Evolutionary conservation across 1,140 invertebrate species (phyloP), one percentile per base, ranked within the genome.

Genomic region (Neuroterus valhalla): DNA sequence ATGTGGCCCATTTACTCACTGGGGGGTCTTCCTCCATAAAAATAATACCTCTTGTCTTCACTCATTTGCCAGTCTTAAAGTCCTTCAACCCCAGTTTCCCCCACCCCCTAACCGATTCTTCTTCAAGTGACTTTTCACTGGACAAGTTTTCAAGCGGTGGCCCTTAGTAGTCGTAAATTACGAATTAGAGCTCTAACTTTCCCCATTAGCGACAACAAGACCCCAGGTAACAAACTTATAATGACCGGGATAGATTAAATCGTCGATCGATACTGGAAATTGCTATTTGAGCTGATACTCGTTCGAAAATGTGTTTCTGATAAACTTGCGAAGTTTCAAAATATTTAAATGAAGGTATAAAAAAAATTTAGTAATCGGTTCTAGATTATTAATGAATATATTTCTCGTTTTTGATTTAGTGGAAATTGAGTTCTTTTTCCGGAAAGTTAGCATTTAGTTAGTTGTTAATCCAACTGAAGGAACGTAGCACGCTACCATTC

Each of bases 11-110:
- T 83, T 83, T 81, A 77, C 76, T 66, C 72, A 68, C 42, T 46
- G 72, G 71, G 78, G 78, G 66, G 69, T 68, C 70, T 62, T 73
- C 67, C 44, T 70, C 74, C 71, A 81, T 84, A 84, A 85, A 85
- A 85, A 85, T 84, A 85, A 85, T 81, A 81, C 82, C 76, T 79
- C 78, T 78, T 81, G 81, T 80, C 83, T 78, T 80, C 72, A 77
- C 80, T 83, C 81, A 82, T 84, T 85, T 81, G 75, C 76, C 69
- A 26, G 21, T 12, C 15, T 52, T 31, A 14, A 26, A 23, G 2
- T 55, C 42, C 50, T 10, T 50, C 50, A 45, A n/a, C 11, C 17
- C 45, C 42, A 23, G 19, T 26, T 42, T 38, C 23, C 12, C 52
- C 72, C 48, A 68, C 23, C 48, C n/a, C 45, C 66, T 43, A 43